Evolutionary conservation across 2,888 invertebrate genomes (phyloP), one percentile per base, ranked within the genome.

Genomic region (Apomyelois bistriatella): DNA sequence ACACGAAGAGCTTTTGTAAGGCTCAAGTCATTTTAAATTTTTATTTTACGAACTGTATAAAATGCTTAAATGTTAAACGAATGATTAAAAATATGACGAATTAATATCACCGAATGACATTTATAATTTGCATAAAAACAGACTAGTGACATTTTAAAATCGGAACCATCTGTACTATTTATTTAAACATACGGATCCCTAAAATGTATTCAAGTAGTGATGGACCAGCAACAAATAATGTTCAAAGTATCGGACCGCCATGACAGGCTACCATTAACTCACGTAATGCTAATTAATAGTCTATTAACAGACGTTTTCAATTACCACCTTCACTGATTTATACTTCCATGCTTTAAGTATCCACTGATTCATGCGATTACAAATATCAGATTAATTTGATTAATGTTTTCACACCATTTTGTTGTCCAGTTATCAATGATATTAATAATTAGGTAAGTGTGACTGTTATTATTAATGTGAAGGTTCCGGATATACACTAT

Each of bases 291-390:
- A 80, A 89, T 87, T 85, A 86, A 89, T 88, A 72, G 85, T 58
- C 80, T 83, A 82, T 87, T 85, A 85, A 80, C 68, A 55, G 79
- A 78, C 82, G 70, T 82, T 78, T 89, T 88, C 88, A 86, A 88
- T 89, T 86, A 86, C 79, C 72, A 79, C 67, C 74, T 60, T 57
- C 59, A 68, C 76, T 85, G 85, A 88, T 88, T 87, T 86, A 88
- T 85, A 65, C 58, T 56, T 61, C 60, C 62, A 65, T 65, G 68
- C 61, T 65, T 67, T 69, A 73, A 74, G 58, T 72, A 73, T 77
- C 73, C 60, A 64, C 68, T 79, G 78, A 84, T 82, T 76, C 75
- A 80, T 77, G 66, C 61, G 66, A 73, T 75, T 66, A 72, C 75
- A 73, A 69, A 77, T 70, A 77, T 75, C 70, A 65, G 71, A 77